Evolutionary conservation across 2,113 vertebrate genomes (phyloP).

Genomic region (Fregata magnificens): DNA sequence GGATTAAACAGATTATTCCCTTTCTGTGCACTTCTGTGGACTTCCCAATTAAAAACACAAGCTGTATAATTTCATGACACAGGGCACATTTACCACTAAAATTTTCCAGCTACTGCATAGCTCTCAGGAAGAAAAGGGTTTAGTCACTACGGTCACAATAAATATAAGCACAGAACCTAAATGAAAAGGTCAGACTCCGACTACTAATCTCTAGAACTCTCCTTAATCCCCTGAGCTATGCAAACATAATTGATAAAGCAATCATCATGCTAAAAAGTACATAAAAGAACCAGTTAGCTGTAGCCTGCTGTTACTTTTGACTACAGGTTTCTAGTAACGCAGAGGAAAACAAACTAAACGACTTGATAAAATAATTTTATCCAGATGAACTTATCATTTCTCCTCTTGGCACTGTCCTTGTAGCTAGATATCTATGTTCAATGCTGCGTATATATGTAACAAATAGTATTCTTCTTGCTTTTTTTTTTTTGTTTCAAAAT

Average conservation of each 20-base stretch:
- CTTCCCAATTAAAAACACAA: background rate
- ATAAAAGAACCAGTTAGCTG: background rate
- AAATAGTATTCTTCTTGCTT: background rate
- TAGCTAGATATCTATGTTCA: background rate
- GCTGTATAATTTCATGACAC: background rate
- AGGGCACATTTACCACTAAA: background rate
- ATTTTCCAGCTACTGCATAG: background rate
- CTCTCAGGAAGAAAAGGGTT: background rate
- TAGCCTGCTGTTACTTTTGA: background rate
- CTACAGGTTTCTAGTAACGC: background rate
- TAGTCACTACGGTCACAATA: background rate
- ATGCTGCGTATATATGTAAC: background rate
- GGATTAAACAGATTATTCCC: background rate
- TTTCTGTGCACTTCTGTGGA: background rate
- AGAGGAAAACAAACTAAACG: background rate
- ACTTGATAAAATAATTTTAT: background rate
- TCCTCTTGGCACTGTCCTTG: background rate
- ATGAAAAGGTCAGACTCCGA: background rate
- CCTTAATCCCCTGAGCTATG: background rate
- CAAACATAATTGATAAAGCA: background rate
- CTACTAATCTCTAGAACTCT: background rate
- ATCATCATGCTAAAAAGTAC: background rate
- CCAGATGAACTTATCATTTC: background rate
- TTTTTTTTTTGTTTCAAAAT: background rate
- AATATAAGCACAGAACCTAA: background rate